phyloP scores from a whole-genome alignment of 2,888 invertebrate genomes.

The Leptinotarsa juncta region DNA sequence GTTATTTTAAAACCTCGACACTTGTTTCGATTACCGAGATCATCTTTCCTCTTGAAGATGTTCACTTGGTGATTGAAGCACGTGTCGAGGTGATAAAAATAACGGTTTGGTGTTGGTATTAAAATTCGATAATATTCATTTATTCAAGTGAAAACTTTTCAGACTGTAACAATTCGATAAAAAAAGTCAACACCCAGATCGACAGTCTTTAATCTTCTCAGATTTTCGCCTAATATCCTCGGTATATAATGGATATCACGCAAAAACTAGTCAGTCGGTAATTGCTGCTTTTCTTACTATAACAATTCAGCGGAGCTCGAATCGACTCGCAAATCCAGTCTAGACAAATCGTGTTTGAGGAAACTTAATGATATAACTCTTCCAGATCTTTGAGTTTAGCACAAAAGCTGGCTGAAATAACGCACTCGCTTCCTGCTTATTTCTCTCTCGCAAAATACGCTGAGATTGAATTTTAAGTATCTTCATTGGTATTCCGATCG shows the following conservation, averaged over 20 bases:
- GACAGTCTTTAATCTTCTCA: background rate
- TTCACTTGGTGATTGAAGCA: no score
- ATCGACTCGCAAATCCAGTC: slow-evolving; percentile 45
- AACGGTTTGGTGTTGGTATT: no score
- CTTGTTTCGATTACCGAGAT: no score
- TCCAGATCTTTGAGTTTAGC: background rate
- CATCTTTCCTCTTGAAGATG: no score
- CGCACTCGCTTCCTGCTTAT: background rate
- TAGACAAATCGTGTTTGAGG: slow-evolving; percentile 44
- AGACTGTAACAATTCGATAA: no score
- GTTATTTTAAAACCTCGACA: no score
- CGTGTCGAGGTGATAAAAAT: no score
- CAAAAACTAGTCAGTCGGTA: slow-evolving; percentile 38
- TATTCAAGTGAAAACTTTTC: no score
- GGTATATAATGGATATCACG: slow-evolving; percentile 27
- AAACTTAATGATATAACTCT: slow-evolving; percentile 29
- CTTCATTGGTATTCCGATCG: slow-evolving; percentile 20
- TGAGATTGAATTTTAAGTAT: slow-evolving; percentile 31
- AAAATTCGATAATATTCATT: no score
- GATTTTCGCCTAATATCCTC: background rate
- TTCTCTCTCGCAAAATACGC: background rate
- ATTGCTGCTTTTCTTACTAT: slow-evolving; percentile 47
- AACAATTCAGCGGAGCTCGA: slow-evolving; percentile 38
- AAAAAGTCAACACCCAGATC: no score
- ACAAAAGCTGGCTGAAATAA: slow-evolving; percentile 10